Percentiles rank a stretch among this genome's conserved stretches.
These are phyloP conservation scores for Chorisops tibialis DNA, from an alignment of 2,888 invertebrate species.

Conservation along the genomic window DNA sequence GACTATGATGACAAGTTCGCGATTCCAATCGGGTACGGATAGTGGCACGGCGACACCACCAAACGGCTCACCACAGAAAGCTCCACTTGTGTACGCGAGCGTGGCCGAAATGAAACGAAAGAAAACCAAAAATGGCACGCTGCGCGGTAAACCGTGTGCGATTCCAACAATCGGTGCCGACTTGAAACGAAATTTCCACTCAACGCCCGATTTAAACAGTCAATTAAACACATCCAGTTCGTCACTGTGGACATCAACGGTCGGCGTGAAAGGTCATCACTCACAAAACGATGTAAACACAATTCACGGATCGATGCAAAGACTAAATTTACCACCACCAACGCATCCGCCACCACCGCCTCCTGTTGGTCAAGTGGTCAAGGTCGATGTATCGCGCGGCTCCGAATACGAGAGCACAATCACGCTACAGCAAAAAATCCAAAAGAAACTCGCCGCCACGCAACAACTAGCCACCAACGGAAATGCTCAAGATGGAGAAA, in stretches of 20 bases:
- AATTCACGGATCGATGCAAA: constrained; percentile 50
- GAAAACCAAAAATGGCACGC: constrained; percentile 48
- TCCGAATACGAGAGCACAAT: constrained; percentile 53
- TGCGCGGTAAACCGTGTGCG: constrained; percentile 50
- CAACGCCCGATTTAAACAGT: constrained; percentile 78
- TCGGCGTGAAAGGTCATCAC: constrained; percentile 57
- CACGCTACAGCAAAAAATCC: constrained; percentile 47
- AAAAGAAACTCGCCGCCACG: constrained; percentile 44
- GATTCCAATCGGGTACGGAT: constrained; percentile 63
- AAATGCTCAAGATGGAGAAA: constrained; percentile 47
- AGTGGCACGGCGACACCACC: constrained; percentile 61
- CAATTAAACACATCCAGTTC: constrained; percentile 51
- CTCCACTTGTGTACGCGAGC: constrained; percentile 78
- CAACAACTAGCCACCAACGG: constrained; percentile 36
- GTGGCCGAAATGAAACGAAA: constrained; percentile 94
- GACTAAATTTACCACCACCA: constrained; percentile 68
- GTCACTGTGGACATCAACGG: constrained; percentile 45
- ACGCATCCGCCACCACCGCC: constrained; percentile 80
- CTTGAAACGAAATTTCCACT: constrained; percentile 78
- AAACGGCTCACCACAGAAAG: constrained; percentile 61
- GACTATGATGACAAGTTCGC: constrained; percentile 70
- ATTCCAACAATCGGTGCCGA: constrained; percentile 50
- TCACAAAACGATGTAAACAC: constrained; percentile 69
- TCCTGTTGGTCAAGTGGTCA: constrained; percentile 67
- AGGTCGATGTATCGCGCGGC: constrained; percentile 61